Evolutionary conservation across 1,140 invertebrate species (phyloP), one percentile per base, ranked within the genome.

Genomic region (Acromyrmex echinatior): DNA sequence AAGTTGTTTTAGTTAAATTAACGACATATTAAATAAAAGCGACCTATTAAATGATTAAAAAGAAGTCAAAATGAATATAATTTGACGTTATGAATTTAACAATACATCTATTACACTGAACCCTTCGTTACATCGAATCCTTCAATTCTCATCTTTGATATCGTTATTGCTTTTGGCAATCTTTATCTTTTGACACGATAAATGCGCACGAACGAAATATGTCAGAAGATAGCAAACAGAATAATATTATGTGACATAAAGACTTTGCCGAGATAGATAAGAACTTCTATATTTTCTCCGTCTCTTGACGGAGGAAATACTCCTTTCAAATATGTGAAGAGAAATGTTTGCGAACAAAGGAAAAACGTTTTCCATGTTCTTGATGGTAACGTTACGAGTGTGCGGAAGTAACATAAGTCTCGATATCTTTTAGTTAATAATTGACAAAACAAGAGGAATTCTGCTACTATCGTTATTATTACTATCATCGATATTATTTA

Each of bases 211-310:
- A 28, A 39, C 18, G 76, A 79, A 79, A 79, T 39, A 49, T 31
- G 60, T 25, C 60, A 7, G 21, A 31, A 65, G 60, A 66, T 25
- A 28, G 60, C 14, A 49, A 79, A 79, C 76, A 79, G 60, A 79
- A 79, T 79, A 79, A 79, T 66, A 79, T 79, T 79, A 79, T 79
- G 56, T 65, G 76, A 79, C 60, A 79, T 79, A 65, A 79, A 79
- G 76, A 65, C 60, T 79, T 49, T 31, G 25, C 39, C 12, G 21
- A 66, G 58, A 79, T 79, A 79, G 25, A 66, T 79, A 79, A 78
- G 76, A 78, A 79, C 76, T 79, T 79, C 25, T 10, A 79, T 65
- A 79, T 79, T 79, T 79, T 79, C 76, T 79, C 39, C 60, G 10
- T 79, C 39, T 78, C 60, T 79, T 16, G n/a, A n/a, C 39, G n/a